phyloP scores from a whole-genome alignment of 1,140 invertebrate species.

The Aphaenogaster rudis region DNA sequence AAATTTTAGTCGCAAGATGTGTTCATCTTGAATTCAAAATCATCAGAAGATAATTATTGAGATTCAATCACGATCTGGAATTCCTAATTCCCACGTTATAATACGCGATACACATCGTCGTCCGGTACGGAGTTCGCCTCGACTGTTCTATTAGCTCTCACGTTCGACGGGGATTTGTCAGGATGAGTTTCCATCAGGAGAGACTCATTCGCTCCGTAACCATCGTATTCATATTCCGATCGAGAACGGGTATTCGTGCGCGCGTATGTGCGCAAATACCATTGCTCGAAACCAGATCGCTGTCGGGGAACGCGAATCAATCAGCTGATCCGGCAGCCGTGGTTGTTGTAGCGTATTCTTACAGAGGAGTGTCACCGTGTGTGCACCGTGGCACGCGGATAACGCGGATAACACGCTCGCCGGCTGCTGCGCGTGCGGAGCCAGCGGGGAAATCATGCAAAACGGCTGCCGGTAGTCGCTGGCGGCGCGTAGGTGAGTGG shows the following conservation, averaged over 20 bases:
- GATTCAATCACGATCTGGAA: neutral
- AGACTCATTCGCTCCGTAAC: neutral
- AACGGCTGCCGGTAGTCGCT: constrained; percentile 45
- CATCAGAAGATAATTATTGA: neutral
- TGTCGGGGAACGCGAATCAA: constrained; percentile 46
- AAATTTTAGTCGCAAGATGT: neutral
- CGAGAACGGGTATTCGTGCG: neutral
- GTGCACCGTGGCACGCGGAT: constrained; percentile 47
- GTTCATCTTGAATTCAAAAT: neutral
- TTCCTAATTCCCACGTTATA: neutral
- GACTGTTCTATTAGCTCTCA: constrained; percentile 9
- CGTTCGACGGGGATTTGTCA: constrained; percentile 23
- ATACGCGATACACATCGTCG: neutral
- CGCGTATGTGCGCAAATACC: constrained; percentile 12
- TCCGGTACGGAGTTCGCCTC: neutral
- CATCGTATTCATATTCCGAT: neutral
- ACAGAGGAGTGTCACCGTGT: constrained; percentile 55
- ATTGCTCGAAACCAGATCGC: constrained; percentile 45
- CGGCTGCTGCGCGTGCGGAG: constrained; percentile 39
- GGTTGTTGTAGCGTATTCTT: constrained; percentile 63
- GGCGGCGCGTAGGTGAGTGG: constrained; percentile 58
- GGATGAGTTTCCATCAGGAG: constrained; percentile 41
- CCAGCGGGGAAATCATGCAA: constrained; percentile 62
- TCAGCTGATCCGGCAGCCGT: constrained; percentile 71
- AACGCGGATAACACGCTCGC: constrained; percentile 41